phyloP scores from a whole-genome alignment of 1,140 invertebrate species.

The Megalopta genalis region DNA sequence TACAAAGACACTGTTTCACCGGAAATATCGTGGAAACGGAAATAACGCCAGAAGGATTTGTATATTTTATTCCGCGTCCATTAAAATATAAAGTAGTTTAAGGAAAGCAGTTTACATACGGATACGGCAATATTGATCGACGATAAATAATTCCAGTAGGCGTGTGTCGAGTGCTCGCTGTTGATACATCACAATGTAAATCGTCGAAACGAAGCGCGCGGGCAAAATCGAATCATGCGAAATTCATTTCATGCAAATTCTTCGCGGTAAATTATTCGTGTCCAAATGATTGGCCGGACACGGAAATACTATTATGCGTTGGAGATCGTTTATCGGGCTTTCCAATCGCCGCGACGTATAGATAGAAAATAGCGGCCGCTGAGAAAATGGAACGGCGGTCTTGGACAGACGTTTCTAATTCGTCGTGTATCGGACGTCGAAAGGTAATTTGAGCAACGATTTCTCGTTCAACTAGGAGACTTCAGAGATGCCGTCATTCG shows the following conservation, averaged over 20 bases:
- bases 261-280: neutral
- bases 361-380: too few species aligned
- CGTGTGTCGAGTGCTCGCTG: neutral
- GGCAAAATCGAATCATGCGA: neutral
- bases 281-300: too few species aligned
- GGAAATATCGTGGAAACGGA: too few species aligned
- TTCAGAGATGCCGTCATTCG: neutral
- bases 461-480: slow-evolving; percentile 1
- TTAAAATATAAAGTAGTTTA: slow-evolving; percentile 2
- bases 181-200: too few species aligned
- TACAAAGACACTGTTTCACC: too few species aligned
- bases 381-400: too few species aligned
- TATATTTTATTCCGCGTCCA: neutral
- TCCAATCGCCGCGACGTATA: too few species aligned
- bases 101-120: neutral
- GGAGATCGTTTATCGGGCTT: too few species aligned
- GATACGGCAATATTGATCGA: slow-evolving; percentile 13
- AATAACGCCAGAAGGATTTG: too few species aligned
- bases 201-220: neutral
- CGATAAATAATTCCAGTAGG: slow-evolving; percentile 21
- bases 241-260: neutral
- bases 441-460: slow-evolving; percentile 1
- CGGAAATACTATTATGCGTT: too few species aligned
- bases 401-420: neutral
- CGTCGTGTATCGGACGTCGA: neutral